phyloP scores from a whole-genome alignment of 2,888 invertebrate genomes.

The Graphium colonna region DNA sequence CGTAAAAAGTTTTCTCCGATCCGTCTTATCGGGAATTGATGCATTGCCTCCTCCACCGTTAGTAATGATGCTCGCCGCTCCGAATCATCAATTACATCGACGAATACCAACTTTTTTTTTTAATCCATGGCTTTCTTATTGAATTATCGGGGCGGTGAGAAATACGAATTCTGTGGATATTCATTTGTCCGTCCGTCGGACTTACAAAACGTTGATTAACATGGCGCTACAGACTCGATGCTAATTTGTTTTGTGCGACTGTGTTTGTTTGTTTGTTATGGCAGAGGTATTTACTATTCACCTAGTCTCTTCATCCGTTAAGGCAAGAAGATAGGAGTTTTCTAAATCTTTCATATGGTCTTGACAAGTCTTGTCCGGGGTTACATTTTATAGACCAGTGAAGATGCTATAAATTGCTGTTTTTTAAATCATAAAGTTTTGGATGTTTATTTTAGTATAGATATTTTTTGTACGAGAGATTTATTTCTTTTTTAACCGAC shows the following conservation, averaged over 20 bases:
- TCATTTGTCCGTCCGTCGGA: slow-evolving; percentile 6
- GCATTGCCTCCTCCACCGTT: slow-evolving; percentile 26
- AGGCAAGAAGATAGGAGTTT: no score
- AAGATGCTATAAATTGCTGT: no score
- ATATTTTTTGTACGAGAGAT: no score
- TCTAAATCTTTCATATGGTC: no score
- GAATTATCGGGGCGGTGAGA: slow-evolving; percentile 44
- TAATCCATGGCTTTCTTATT: slow-evolving; percentile 35
- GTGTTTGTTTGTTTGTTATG: slow-evolving; percentile 2
- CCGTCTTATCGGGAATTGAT: slow-evolving; percentile 26
- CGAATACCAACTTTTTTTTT: slow-evolving; percentile 38
- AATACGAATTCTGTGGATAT: slow-evolving; percentile 27
- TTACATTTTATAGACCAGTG: no score
- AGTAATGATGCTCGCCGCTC: slow-evolving; percentile 36
- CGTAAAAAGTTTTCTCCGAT: slow-evolving; percentile 21
- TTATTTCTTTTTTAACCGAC: no score
- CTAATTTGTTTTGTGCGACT: slow-evolving; percentile 11
- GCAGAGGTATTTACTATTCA: no score
- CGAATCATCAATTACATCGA: slow-evolving; percentile 44
- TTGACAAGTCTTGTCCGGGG: no score
- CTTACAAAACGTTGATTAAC: slow-evolving; percentile 12
- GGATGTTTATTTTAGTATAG: no score
- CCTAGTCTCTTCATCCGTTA: no score
- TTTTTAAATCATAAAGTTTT: no score
- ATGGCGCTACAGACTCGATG: background rate